Evolutionary conservation across 2,888 invertebrate species (phyloP).

Genomic region (Gisinianus flammeolus): DNA sequence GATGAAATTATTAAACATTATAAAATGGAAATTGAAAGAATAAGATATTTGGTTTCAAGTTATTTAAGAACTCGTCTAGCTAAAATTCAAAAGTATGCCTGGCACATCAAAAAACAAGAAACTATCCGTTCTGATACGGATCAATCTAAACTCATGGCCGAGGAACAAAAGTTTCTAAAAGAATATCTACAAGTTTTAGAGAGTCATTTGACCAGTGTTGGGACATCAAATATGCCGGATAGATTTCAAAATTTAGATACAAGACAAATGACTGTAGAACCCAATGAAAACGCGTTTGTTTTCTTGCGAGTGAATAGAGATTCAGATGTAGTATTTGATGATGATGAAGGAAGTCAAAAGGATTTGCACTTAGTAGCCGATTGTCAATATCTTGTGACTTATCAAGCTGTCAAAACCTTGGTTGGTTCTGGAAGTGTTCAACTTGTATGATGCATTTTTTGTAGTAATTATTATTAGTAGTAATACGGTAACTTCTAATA

Average conservation of each 20-base stretch:
- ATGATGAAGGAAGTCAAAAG: conserved; percentile 17
- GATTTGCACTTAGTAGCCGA: too few species aligned
- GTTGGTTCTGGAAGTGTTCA: too few species aligned
- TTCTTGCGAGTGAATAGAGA: conserved; percentile 31
- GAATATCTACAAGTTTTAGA: conserved; percentile 41
- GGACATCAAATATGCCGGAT: conserved; percentile 32
- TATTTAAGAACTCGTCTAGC: conserved; percentile 42
- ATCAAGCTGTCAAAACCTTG: too few species aligned
- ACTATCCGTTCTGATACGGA: neutral
- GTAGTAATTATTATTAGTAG: too few species aligned
- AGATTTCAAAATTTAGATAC: neutral
- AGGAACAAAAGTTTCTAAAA: conserved; percentile 40
- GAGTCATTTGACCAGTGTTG: conserved; percentile 33
- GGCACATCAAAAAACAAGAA: conserved; percentile 38
- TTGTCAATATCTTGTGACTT: too few species aligned
- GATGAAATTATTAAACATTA: conserved; percentile 28
- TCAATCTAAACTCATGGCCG: conserved; percentile 32
- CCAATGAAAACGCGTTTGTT: conserved; percentile 39
- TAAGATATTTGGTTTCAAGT: conserved; percentile 31
- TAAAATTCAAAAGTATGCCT: conserved; percentile 42
- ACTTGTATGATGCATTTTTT: too few species aligned
- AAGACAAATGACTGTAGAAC: conserved; percentile 21
- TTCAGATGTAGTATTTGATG: conserved; percentile 8
- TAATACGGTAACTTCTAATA: too few species aligned
- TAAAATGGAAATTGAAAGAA: conserved; percentile 40